Base-by-base conservation (phyloP, 1,140 invertebrate genomes). In the Brachionus sp. region DNA sequence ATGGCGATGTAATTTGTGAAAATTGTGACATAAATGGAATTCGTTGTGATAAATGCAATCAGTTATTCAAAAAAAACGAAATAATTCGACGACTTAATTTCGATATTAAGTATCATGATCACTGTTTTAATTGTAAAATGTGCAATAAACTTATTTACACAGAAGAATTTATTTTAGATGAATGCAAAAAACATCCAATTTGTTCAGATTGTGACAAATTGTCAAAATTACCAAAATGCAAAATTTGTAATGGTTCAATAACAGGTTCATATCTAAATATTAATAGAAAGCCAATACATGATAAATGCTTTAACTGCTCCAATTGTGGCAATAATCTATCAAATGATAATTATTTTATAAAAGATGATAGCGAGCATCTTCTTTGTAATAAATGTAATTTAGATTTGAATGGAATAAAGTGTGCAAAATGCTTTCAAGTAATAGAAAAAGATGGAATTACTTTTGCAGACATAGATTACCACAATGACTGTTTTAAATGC, bases 361-460 rank as follows among this genome's bases (percentile, higher is more conserved):
- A 57, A 13, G 50, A 78, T 29, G 13, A 13, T 1, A 29, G 7
- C 0, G 25, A 50, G 9, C 39, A 46, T 35, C 39, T 42, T n/a
- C 19, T 78, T 35, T 78, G 75, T 23, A 13, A 6, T 16, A 25
- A 62, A n/a, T 78, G 75, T 37, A 78, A 78, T 33, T 19, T 78
- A 16, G 25, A 50, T 6, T 29, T 33, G 5, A 46, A 78, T 19
- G 75, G 75, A 23, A 37, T 12, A 53, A 78, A 78, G 6, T 78
- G 75, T 12, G 42, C 39, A 29, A 53, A 37, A 39, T 78, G 75
- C 53, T 2, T 9, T 57, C 39, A 46, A 12, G 44, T 78, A 7
- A 78, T 78, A 16, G 75, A 35, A 78, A 62, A 78, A 62, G 53
- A 78, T 53, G 75, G 75, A 16, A 16, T 78, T 16, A 78, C 39